Base-by-base conservation (phyloP, 1,140 invertebrate genomes). In the Aphis craccivora region DNA sequence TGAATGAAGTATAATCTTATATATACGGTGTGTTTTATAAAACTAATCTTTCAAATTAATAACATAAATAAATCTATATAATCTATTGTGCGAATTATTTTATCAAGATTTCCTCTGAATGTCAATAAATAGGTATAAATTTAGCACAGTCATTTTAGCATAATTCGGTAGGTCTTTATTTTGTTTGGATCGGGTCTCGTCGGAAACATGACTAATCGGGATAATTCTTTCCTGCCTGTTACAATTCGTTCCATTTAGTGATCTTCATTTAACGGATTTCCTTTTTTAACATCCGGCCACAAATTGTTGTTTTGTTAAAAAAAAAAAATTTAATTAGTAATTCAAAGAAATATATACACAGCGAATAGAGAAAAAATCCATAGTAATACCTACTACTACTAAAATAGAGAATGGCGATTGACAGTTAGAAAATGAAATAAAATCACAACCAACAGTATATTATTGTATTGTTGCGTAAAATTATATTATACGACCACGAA, bases 221-320 rank as follows among this genome's bases (percentile, higher is more conserved):
- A 92, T 83, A 92, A 48, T 83, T 92, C n/a, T 51, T 92, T 92
- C 55, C 67, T 92, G 43, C n/a, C 67, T 67, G 67, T 92, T 83
- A 92, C 30, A 20, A 92, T 83, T 92, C 90, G 67, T 92, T 92
- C 67, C 67, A 55, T 92, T 92, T 83, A 51, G 43, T 92, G 76
- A 83, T 92, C 40, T 92, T 92, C 51, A 23, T 51, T 83, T 30
- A 81, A 60, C 84, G 84, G 84, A 86, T 90, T 90, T 90, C 37
- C 55, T 90, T 90, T 90, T 90, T 90, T 45, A 48, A 81, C 55
- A 81, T 91, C 90, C 67, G 60, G 60, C 67, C 40, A 91, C 67
- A 67, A 51, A 92, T 92, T 20, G 30, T 48, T 37, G 9, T 91
- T 48, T 81, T 23, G 45, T n/a, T 40, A 60, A 40, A 35, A 51